A percentile compares a stretch with the other conserved stretches of the same genome.
These are phyloP conservation scores for Watsonalla cultraria DNA, from an alignment of 2,888 invertebrate genomes.

Conservation along the genomic window DNA sequence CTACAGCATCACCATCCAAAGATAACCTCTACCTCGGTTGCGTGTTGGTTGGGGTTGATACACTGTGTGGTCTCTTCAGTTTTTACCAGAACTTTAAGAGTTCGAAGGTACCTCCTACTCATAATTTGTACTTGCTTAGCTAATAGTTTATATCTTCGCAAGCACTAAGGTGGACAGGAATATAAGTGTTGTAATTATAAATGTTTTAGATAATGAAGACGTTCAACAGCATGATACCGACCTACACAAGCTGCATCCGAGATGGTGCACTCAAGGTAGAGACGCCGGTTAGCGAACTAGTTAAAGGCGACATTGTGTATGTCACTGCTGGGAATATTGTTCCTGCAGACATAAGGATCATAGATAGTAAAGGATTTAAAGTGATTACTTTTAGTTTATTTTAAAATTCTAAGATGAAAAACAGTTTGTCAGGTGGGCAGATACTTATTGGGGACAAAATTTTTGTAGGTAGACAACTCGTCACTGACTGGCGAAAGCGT, in stretches of 20 bases:
- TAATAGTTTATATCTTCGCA: not conserved
- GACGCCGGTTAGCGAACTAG: slow-evolving; percentile 91
- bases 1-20: slow-evolving; percentile 91
- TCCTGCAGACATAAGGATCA: slow-evolving; percentile 97
- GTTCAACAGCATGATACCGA: slow-evolving; percentile 97
- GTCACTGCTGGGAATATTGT: slow-evolving; percentile 97
- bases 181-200: not conserved
- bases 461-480: slow-evolving; percentile 89
- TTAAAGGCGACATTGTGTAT: slow-evolving; percentile 92
- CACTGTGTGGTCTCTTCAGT: slow-evolving; percentile 98
- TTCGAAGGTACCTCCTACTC: slow-evolving; percentile 78
- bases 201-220: slow-evolving; percentile 94
- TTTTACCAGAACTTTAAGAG: slow-evolving; percentile 99
- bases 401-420: not conserved
- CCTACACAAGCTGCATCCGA: slow-evolving; percentile 92
- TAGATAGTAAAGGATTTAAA: slow-evolving; percentile 95
- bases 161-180: no score
- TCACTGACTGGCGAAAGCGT: slow-evolving; percentile 96
- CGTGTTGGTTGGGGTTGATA: slow-evolving; percentile 94
- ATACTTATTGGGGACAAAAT: not conserved
- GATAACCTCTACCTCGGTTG: slow-evolving; percentile 98
- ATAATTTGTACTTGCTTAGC: not conserved
- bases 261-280: slow-evolving; percentile 89
- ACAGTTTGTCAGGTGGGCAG: no score
- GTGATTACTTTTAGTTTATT: slow-evolving; percentile 25